phyloP scores from a whole-genome alignment of 2,113 vertebrate species.

The Menura novaehollandiae region DNA sequence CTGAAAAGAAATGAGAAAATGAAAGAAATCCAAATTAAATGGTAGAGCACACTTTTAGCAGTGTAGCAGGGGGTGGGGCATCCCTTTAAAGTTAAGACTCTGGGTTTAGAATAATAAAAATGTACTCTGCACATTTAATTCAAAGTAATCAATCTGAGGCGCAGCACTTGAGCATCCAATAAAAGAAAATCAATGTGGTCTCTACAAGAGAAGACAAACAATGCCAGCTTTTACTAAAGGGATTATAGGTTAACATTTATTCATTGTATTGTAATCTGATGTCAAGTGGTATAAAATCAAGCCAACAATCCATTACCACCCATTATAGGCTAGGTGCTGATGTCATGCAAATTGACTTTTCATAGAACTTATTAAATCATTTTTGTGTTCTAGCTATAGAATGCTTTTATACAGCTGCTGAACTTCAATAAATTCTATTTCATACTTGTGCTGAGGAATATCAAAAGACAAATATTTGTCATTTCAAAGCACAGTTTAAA shows the following conservation, averaged over 20 bases:
- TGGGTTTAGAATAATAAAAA: conserved; percentile 83
- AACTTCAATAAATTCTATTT: conserved; percentile 68
- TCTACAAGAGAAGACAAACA: conserved; percentile 87
- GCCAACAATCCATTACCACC: conserved; percentile 87
- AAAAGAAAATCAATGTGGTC: conserved; percentile 89
- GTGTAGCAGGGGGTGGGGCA: not conserved
- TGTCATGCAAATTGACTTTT: conserved; percentile 85
- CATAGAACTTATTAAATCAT: conserved; percentile 78
- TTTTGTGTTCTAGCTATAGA: conserved; percentile 69
- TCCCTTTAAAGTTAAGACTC: conserved; percentile 72
- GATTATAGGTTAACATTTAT: conserved; percentile 98
- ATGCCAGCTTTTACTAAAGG: conserved; percentile 83
- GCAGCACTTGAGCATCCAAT: conserved; percentile 89
- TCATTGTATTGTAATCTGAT: conserved; percentile 86
- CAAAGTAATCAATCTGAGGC: conserved; percentile 91
- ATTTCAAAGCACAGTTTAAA: conserved; percentile 49
- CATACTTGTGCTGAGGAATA: conserved; percentile 25
- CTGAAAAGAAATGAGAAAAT: conserved; percentile 75
- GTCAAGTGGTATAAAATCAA: conserved; percentile 90
- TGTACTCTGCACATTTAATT: conserved; percentile 88
- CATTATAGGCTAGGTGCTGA: conserved; percentile 85
- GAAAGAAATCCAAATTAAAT: conserved; percentile 77
- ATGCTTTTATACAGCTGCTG: conserved; percentile 60
- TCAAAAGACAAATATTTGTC: conserved; percentile 58
- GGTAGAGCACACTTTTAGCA: conserved; percentile 48